phyloP scores from a whole-genome alignment of 2,888 invertebrate species.

The Dorcus parallelipipedus region DNA sequence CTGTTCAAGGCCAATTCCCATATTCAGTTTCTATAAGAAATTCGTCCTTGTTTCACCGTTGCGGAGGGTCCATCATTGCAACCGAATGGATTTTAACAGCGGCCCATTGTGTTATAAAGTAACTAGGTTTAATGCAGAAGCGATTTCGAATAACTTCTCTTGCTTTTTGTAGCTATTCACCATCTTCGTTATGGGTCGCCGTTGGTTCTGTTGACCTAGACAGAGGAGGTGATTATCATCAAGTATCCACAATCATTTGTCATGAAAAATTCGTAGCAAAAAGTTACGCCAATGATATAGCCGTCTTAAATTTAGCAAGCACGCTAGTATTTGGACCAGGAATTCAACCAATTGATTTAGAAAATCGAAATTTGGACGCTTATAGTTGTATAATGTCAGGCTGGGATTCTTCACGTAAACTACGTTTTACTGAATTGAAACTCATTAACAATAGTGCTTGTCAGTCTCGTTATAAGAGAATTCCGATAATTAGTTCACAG shows the following conservation, averaged over 20 bases:
- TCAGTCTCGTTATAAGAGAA: too few species aligned
- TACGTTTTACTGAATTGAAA: too few species aligned
- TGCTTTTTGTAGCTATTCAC: neutral
- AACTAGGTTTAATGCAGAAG: too few species aligned
- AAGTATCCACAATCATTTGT: neutral
- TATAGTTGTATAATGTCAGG: neutral
- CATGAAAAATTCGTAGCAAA: neutral
- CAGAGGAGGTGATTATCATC: neutral
- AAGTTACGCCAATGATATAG: neutral
- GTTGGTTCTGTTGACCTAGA: neutral
- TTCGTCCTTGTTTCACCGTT: too few species aligned
- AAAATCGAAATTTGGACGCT: neutral
- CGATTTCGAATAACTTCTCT: neutral
- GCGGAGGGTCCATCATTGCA: too few species aligned
- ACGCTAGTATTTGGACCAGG: neutral
- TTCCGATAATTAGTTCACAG: too few species aligned
- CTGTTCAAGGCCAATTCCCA: too few species aligned
- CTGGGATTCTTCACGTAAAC: neutral
- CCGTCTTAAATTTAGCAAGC: neutral
- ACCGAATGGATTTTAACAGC: too few species aligned
- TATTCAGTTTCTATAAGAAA: too few species aligned
- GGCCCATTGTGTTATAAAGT: too few species aligned
- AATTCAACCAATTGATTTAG: conserved; percentile 1
- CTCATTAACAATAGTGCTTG: too few species aligned
- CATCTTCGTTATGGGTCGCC: neutral